Base-by-base conservation (phyloP, 2,797 vertebrate genomes). In the Sebastes itinus region DNA sequence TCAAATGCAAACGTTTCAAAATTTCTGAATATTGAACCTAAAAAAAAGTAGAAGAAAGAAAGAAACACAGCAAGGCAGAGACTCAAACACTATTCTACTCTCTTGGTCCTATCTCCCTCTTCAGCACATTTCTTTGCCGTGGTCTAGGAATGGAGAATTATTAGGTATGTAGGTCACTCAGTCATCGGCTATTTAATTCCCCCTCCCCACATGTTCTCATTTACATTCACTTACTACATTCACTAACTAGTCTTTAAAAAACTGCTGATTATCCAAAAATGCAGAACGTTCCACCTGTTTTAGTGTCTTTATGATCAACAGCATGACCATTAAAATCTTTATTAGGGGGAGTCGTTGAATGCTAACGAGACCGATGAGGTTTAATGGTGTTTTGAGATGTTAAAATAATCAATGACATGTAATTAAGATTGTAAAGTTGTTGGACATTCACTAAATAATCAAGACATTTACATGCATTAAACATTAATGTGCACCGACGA, bases 221-320 rank as follows among this genome's bases (percentile, higher is more conserved):
- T 38, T 11, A 30, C 25, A 60, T 6, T 42, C n/a, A 7, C 11
- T 22, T 25, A 27, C 14, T 52, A 12, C 25, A 66, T 27, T 66
- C 7, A 14, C 46, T 32, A 68, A 69, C 13, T 16, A 58, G 20
- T n/a, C 33, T 66, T 67, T 62, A 62, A 60, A 35, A 77, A 81
- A 61, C 18, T 35, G 83, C 75, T 70, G 65, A 87, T 68, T 7
- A 46, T 14, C 3, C 71, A 49, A 60, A 71, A 66, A 42, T 12
- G 16, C 32, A 8, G 35, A 52, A 55, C 1, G 7, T 59, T 14
- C 8, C 38, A 42, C 23, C 49, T 4, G 56, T 16, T 70, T 13
- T 1, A 32, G n/a, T 62, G 49, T 46, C 71, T 86, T 83, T 69
- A 81, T n/a, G 86, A 68, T 58, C 74, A 16, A 14, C 77, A 30